Base-by-base conservation (phyloP, 92 coral and sea anemone species). In the Diadumene lineata region DNA sequence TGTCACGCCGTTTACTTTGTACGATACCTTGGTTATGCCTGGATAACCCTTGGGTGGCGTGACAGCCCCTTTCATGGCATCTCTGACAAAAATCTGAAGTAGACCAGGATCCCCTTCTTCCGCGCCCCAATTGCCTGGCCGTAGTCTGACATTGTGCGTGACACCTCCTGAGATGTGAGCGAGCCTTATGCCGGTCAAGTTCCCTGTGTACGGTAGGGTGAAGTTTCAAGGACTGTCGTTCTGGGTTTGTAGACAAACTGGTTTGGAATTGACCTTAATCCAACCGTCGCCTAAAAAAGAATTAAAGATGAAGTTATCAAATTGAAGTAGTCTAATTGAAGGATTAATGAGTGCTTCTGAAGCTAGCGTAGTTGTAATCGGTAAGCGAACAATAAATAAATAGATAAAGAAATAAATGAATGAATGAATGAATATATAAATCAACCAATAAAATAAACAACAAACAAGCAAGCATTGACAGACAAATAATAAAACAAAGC, bases 201-300 rank as follows among this genome's bases (percentile, higher is more conserved):
- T 26, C 7, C 77, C 77, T 7, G n/a, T 43, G 31, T 32, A 72
- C 26, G 77, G 77, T 7, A 34, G 7, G 22, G 30, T 27, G 9
- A 78, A 66, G 11, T 32, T 67, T 7, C 88, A 83, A 24, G 24
- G 70, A 32, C 50, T 21, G 83, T 78, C 46, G 43, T 11, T 46
- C 21, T 31, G 34, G 19, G 83, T 72, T 7, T 79, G 65, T 0
- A 83, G 72, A 19, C 88, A 83, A n/a, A 83, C 79, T 15, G 79
- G 73, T 7, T 34, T n/a, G 31, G 63, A 24, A 60, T 77, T 83
- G 25, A 83, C 64, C 60, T 78, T 83, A 10, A 83, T 70, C 88
- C 82, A 83, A 0, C 77, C 77, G 13, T 56, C 66, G 21, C 11
- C 66, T 72, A 27, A 10, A 68, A 28, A n/a, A 16, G 30, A 11